Conservation (phyloP, 2,888 invertebrate genomes). For the Andrena praecox region DNA sequence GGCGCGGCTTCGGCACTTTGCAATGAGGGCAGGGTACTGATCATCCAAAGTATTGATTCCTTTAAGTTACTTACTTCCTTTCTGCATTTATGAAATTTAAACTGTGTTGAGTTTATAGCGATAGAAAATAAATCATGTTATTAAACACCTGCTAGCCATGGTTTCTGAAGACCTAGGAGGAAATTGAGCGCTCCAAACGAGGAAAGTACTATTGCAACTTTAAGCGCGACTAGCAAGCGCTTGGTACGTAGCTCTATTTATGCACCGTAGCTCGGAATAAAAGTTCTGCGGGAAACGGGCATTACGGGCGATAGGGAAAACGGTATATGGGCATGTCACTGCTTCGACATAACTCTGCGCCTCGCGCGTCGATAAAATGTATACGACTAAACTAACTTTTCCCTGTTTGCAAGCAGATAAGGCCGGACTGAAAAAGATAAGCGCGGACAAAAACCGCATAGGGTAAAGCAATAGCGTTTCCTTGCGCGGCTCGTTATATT, state of each 20-base stretch:
- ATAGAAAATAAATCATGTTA: constrained; percentile 43
- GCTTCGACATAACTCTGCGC: constrained; percentile 3
- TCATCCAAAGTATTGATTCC: background rate
- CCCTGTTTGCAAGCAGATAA: constrained; percentile 41
- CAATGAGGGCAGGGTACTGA: constrained; percentile 3
- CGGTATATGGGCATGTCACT: constrained; percentile 16
- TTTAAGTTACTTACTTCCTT: background rate
- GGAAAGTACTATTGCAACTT: too few relatives aligned
- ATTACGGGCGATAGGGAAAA: background rate
- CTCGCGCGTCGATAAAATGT: constrained; percentile 25
- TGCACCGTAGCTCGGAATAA: background rate
- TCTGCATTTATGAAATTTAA: background rate
- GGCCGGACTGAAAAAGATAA: constrained; percentile 35
- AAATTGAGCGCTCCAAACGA: too few relatives aligned
- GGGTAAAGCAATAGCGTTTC: constrained; percentile 19
- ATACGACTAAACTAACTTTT: constrained; percentile 12
- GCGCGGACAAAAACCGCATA: background rate
- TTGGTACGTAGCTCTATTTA: background rate
- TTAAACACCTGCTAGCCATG: background rate
- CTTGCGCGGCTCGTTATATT: background rate
- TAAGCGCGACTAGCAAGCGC: too few relatives aligned
- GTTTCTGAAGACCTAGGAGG: background rate
- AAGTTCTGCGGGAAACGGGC: background rate
- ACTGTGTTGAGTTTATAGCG: constrained; percentile 23
- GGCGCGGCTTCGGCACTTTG: constrained; percentile 7